phyloP scores from a whole-genome alignment of 2,797 vertebrate genomes.

The Poeciliopsis turneri region DNA sequence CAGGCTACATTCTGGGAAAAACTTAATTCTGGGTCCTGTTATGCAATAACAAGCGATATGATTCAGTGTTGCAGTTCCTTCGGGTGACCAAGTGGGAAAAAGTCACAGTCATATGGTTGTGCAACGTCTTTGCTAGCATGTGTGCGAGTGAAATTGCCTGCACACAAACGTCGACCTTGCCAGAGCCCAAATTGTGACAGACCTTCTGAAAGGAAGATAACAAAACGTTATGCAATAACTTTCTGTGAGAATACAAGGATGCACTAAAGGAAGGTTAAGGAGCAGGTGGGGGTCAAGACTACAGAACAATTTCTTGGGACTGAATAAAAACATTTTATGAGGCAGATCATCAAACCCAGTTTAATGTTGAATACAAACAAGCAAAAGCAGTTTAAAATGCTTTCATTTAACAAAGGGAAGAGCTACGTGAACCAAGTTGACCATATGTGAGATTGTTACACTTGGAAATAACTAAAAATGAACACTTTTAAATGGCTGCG shows the following conservation, averaged over 20 bases:
- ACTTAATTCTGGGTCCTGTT: slow-evolving; percentile 43
- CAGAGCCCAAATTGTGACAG: slow-evolving; percentile 32
- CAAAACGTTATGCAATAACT: slow-evolving; percentile 6
- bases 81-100: slow-evolving; percentile 36
- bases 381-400: not conserved
- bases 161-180: slow-evolving; percentile 57
- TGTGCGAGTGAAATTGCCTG: slow-evolving; percentile 8
- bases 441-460: not conserved
- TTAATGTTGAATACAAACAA: not conserved
- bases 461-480: not conserved
- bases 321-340: not conserved
- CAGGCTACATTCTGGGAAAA: slow-evolving; percentile 19
- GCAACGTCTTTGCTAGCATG: not conserved
- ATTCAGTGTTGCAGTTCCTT: slow-evolving; percentile 53
- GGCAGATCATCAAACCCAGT: not conserved
- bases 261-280: not conserved
- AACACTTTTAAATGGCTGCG: not conserved
- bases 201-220: slow-evolving; percentile 33
- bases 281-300: slow-evolving; percentile 5
- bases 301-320: not conserved
- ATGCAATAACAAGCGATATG: slow-evolving; percentile 33
- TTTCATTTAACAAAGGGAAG: not conserved
- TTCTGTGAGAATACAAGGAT: not conserved
- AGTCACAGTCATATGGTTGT: slow-evolving; percentile 54
- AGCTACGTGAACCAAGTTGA: not conserved